Evolutionary conservation across 2,888 invertebrate species (phyloP).

Genomic region (Scelioninae gen. 1): DNA sequence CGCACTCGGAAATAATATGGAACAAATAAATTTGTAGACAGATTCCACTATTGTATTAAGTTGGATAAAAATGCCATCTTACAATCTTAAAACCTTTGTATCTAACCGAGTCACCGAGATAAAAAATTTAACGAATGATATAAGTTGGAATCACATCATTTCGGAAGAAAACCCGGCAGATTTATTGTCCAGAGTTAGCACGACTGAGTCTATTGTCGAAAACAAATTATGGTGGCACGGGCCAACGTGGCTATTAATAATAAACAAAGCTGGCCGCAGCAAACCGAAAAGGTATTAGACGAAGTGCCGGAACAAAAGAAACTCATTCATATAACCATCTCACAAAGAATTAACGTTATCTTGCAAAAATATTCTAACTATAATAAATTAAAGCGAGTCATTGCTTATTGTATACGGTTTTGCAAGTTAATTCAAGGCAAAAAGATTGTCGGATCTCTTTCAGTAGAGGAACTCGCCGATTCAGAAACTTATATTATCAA

Average conservation of each 20-base stretch:
- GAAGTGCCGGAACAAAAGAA: constrained; percentile 13
- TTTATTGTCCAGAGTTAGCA: too few species aligned
- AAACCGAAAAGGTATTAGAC: neutral
- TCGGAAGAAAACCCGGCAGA: too few species aligned
- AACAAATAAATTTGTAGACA: constrained; percentile 51
- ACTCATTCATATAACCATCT: neutral
- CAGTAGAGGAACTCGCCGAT: constrained; percentile 11
- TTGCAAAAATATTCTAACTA: constrained; percentile 18
- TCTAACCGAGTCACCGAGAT: too few species aligned
- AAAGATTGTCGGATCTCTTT: constrained; percentile 5
- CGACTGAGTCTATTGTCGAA: too few species aligned
- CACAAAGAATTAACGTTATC: too few species aligned
- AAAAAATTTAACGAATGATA: too few species aligned
- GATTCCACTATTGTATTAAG: constrained; percentile 67
- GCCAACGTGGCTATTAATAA: constrained; percentile 13
- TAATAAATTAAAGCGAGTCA: constrained; percentile 31
- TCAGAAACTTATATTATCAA: constrained; percentile 17
- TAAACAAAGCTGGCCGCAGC: constrained; percentile 2
- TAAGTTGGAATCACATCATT: too few species aligned
- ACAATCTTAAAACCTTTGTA: constrained; percentile 51
- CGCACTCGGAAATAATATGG: constrained; percentile 17
- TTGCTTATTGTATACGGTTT: constrained; percentile 29
- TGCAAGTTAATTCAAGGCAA: constrained; percentile 5
- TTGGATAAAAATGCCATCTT: constrained; percentile 62
- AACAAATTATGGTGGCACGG: too few species aligned